Evolutionary conservation across 2,797 vertebrate genomes (phyloP), one percentile per base, ranked within the genome.

Genomic region (Tamandua tetradactyla): DNA sequence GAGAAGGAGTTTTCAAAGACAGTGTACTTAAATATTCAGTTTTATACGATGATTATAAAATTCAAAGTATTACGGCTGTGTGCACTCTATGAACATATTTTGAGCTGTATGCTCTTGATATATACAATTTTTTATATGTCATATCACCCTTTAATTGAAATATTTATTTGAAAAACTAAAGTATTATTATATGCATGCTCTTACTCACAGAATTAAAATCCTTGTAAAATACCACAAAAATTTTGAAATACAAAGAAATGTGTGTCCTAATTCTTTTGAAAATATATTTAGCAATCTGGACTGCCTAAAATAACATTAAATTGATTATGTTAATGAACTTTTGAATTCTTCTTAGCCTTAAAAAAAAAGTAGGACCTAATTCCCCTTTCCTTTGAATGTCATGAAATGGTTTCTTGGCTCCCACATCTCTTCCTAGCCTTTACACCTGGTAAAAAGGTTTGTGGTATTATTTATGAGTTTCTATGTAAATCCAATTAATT

Each of bases 161-260:
- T 62, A 35, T n/a, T 95, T 62, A 57, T 64, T 91, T 86, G 69
- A 35, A 91, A 91, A 87, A 84, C 3, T 64, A 47, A 61, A 35
- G 20, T 75, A 59, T 72, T 66, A 79, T 59, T 80, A 76, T 1
- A 0, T 55, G 5, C 30, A 84, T 91, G 66, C 40, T 94, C 10
- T 78, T 76, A 84, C 10, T 61, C 57, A 74, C 6, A 83, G 6
- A 79, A 79, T 57, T 88, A 79, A 93, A 92, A 81, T 12, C 66
- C 5, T n/a, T 91, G 9, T 88, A n/a, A 87, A 86, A 82, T 92
- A 64, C 8, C 47, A 52, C 7, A 86, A 79, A 5, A 72, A 62
- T 44, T 88, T 81, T 90, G 20, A 87, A 93, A 91, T 6, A 68
- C 75, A 55, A 1, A 79, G 1, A 93, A 57, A 18, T 55, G 30